Base-by-base conservation (phyloP, 2,888 invertebrate genomes). In the Agrochola lota region DNA sequence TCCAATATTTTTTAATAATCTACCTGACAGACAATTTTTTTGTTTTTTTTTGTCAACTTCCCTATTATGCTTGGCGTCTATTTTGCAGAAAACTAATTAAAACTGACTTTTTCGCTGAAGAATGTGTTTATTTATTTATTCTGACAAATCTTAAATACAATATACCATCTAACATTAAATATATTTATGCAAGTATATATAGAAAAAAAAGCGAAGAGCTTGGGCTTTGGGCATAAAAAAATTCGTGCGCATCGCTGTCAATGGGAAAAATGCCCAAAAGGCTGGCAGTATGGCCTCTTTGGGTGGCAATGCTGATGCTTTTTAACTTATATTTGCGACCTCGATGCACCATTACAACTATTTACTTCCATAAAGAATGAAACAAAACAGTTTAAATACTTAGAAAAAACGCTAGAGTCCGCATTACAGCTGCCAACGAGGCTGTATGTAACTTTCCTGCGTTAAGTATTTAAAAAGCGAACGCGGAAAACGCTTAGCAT, bases 401-500 rank as follows among this genome's bases (percentile, higher is more conserved):
- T 52, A 23, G 17, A 78, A 62, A 80, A 20, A 81, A 15, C n/a
- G 23, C 20, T 49, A 20, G 15, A 68, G 35, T 23, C 55, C 9
- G 15, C 60, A 67, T 67, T 60, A 49, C 78, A 46, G 43, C 40
- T 46, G 71, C 15, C 30, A 81, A 35, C 35, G 35, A 64, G 60
- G 35, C 30, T 64, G 43, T 70, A 71, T 46, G n/a, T 70, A 59
- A 71, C 77, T 85, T 85, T 64, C 63, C 68, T 74, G 26, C 52
- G 75, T 74, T 78, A 35, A 4, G 4, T 35, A 70, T 76, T 86
- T 77, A 71, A 84, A 87, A 87, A 89, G 74, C 62, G 72, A 81
- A 81, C 62, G 81, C 80, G 89, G 83, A 77, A 88, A 85, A 76
- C 77, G 49, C 23, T 79, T 77, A 82, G 72, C 78, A 62, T 79